Evolutionary conservation across 1,140 invertebrate genomes (phyloP).

Genomic region (Octopus bimaculoides): DNA sequence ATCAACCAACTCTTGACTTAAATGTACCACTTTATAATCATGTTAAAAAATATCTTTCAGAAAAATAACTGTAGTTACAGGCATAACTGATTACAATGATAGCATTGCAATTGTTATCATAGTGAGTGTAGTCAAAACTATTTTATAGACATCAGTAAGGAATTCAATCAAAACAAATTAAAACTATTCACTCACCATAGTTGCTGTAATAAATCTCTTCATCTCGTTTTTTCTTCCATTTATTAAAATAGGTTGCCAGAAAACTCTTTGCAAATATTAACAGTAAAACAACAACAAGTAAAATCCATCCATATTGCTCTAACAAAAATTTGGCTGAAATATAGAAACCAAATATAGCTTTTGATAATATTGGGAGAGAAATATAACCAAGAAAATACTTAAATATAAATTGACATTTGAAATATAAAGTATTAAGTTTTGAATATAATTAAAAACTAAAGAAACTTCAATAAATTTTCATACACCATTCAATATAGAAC

Average conservation of each 20-base stretch:
- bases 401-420: neutral
- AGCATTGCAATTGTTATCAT: no score
- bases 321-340: constrained; percentile 30
- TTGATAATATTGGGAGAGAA: constrained; percentile 17
- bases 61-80: no score
- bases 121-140: neutral
- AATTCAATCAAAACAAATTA: neutral
- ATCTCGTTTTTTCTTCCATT: constrained; percentile 23
- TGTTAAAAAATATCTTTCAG: no score
- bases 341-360: neutral
- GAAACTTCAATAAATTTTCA: no score
- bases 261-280: constrained; percentile 24
- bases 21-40: neutral
- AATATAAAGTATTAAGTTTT: neutral
- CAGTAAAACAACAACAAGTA: constrained; percentile 26
- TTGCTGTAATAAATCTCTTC: constrained; percentile 32
- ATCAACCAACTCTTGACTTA: neutral
- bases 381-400: neutral
- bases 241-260: constrained; percentile 23
- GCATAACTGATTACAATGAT: no score
- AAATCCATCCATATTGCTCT: constrained; percentile 40
- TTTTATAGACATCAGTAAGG: neutral
- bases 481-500: no score
- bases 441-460: neutral
- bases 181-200: constrained; percentile 25